Percentiles rank a stretch among this genome's conserved stretches.
Conservation (phyloP, 1,140 invertebrate genomes). For the Goniozus legneri region DNA sequence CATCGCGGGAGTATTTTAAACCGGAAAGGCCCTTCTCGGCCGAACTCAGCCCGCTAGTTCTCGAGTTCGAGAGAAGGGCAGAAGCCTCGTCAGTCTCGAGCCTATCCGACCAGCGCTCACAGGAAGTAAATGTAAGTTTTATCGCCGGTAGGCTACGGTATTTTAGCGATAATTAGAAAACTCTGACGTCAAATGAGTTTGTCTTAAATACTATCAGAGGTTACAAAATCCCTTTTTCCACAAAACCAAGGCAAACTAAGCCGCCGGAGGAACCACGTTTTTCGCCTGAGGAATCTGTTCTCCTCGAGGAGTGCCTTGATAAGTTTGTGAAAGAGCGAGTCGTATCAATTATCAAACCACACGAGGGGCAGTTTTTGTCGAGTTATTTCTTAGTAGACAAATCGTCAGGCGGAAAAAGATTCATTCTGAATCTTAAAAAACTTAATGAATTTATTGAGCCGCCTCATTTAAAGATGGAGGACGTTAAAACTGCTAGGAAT, state of each 20-base stretch:
- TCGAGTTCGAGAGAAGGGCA: no score
- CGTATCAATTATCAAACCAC: no score
- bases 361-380: no score
- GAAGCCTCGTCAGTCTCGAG: background rate
- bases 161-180: background rate
- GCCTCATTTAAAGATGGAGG: conserved; percentile 9
- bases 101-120: background rate
- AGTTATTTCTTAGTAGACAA: conserved; percentile 1
- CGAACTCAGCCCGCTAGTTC: no score
- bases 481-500: background rate
- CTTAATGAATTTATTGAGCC: background rate
- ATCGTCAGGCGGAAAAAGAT: background rate
- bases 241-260: no score
- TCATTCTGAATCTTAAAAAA: background rate
- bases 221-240: no score
- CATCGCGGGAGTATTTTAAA: no score
- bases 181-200: background rate
- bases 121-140: background rate
- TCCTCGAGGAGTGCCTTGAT: no score
- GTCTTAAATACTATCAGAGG: background rate
- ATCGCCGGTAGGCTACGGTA: background rate
- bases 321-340: no score
- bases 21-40: no score
- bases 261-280: no score
- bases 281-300: no score